These are phyloP conservation scores for Parnassius orleans DNA, from an alignment of 2,888 invertebrate species.

Conservation along the genomic window DNA sequence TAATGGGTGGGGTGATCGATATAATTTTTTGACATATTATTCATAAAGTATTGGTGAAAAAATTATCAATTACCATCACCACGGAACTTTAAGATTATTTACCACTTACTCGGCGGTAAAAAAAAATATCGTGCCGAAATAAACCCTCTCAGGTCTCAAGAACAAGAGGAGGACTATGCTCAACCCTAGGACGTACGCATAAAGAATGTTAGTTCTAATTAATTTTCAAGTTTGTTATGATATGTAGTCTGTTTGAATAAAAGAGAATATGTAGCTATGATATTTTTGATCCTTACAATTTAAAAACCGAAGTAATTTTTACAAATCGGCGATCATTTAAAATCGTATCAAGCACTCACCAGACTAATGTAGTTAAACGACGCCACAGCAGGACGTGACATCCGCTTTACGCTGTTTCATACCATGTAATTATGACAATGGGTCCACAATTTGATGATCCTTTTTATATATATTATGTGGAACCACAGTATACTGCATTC, in stretches of 20 bases:
- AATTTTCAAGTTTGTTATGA: background rate
- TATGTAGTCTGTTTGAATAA: background rate
- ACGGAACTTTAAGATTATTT: no score
- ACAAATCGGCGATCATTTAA: slow-evolving; percentile 17
- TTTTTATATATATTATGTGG: slow-evolving; percentile 22
- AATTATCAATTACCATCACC: no score
- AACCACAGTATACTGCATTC: slow-evolving; percentile 1
- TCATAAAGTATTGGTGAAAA: no score
- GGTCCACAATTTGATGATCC: slow-evolving; percentile 4
- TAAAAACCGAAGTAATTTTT: slow-evolving; percentile 4
- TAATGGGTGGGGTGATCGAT: no score
- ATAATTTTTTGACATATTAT: no score
- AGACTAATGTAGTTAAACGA: slow-evolving; percentile 18
- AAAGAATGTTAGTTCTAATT: background rate
- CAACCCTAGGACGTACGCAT: background rate
- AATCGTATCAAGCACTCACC: slow-evolving; percentile 6
- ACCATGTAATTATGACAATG: slow-evolving; percentile 18
- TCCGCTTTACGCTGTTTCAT: slow-evolving; percentile 18
- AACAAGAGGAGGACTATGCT: no score
- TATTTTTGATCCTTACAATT: slow-evolving; percentile 9
- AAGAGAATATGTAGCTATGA: slow-evolving; percentile 2
- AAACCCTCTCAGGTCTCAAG: no score
- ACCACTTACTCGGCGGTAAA: no score
- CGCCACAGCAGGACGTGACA: slow-evolving; percentile 21
- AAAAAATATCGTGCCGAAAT: no score